A percentile compares a stretch with the other conserved stretches of the same genome.
Conservation (phyloP, 1,140 invertebrate species). For the Drosophila nikananu region DNA sequence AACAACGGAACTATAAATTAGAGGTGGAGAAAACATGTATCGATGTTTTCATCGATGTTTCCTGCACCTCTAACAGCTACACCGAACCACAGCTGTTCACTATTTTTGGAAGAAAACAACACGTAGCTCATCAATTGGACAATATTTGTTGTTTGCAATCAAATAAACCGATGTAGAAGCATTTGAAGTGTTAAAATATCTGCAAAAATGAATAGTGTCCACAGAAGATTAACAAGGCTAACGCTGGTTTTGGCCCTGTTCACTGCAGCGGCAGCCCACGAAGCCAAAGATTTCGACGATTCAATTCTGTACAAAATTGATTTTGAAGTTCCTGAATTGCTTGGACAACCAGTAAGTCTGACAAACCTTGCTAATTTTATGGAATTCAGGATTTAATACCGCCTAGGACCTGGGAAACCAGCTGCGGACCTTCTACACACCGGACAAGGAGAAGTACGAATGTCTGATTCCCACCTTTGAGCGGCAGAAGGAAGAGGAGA, state of each 20-base stretch:
- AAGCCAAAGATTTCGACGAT: conserved; percentile 93
- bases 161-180: conserved; percentile 36
- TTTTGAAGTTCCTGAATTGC: conserved; percentile 89
- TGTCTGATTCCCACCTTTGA: conserved; percentile 91
- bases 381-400: neutral
- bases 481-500: conserved; percentile 87
- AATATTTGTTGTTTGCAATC: conserved; percentile 24
- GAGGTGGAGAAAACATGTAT: too few relatives aligned
- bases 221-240: conserved; percentile 5
- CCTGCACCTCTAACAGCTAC: neutral
- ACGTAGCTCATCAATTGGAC: conserved; percentile 43
- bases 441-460: conserved; percentile 90
- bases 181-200: neutral
- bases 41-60: too few relatives aligned
- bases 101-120: conserved; percentile 59
- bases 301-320: conserved; percentile 92
- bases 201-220: conserved; percentile 14
- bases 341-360: conserved; percentile 57
- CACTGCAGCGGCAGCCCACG: conserved; percentile 70
- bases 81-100: conserved; percentile 42
- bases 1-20: neutral
- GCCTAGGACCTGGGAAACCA: conserved; percentile 86
- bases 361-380: neutral
- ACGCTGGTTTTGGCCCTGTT: conserved; percentile 39
- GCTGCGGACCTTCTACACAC: conserved; percentile 87